Base-by-base conservation (phyloP, 1,140 invertebrate genomes). In the Aporrectodea caliginosa region DNA sequence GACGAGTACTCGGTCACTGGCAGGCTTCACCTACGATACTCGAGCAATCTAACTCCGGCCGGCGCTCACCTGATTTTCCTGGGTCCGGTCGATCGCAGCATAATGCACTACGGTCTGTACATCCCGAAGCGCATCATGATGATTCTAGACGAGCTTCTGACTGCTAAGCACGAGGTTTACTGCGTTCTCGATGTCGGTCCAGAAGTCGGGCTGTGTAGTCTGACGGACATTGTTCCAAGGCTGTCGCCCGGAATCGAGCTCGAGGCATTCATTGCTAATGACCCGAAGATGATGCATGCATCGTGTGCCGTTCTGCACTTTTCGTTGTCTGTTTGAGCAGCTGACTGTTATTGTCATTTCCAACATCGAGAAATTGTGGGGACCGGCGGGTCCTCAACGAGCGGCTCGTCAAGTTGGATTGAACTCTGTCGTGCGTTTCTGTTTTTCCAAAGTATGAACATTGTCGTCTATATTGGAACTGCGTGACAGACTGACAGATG, bases 131-230 rank as follows among this genome's bases (percentile, higher is more conserved):
- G 73, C 73, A 74, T 74, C n/a, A 33, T n/a, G 29, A 30, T n/a
- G 29, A 34, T 74, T 31, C 2, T 74, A 1, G 73, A 74, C 29
- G 73, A 74, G 29, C 31, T 16, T 31, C 73, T 74, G 73, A 74
- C 73, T 0, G 73, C 31, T 31, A 22, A 32, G 30, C 73, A 74
- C 31, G 73, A 74, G 27, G 73, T 74, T 22, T 74, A 31, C 73
- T 16, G 31, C 31, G 16, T 74, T 31, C 16, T 74, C 29, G 29
- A 74, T 31, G 29, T 74, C 73, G 22, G 73, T 16, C 73, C 43
- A 22, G 43, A 58, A 22, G 43, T 58, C 43, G 43, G 43, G 6
- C 43, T 58, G 6, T 58, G 43, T 22, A 58, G 43, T 22, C 43
- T 58, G 6, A 22, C 6, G 6, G 43, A 58, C 6, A 58, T 58